phyloP scores from a whole-genome alignment of 2,888 invertebrate species.

The Cryptophagus acutangulus region DNA sequence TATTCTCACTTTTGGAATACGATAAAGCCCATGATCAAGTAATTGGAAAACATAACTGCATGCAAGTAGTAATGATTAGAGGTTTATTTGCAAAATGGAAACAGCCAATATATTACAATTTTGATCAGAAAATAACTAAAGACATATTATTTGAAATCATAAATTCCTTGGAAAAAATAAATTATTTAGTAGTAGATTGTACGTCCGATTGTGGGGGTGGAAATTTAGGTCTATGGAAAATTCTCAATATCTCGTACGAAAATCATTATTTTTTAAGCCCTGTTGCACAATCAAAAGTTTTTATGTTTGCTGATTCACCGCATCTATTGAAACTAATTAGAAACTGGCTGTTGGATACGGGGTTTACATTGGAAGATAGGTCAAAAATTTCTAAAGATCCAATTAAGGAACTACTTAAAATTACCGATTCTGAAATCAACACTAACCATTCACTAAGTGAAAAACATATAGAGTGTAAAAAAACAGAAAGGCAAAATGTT shows the following conservation, averaged over 20 bases:
- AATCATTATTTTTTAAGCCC: slow-evolving; percentile 17
- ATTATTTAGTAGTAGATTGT: slow-evolving; percentile 26
- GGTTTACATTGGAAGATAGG: too few species aligned
- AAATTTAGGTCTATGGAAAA: slow-evolving; percentile 24
- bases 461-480: too few species aligned
- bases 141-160: slow-evolving; percentile 16
- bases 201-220: slow-evolving; percentile 25
- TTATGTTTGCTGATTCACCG: slow-evolving; percentile 18
- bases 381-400: too few species aligned
- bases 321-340: slow-evolving; percentile 13
- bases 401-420: too few species aligned
- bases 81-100: slow-evolving; percentile 16
- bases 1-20: slow-evolving; percentile 7
- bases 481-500: too few species aligned
- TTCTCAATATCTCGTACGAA: slow-evolving; percentile 12
- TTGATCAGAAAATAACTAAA: slow-evolving; percentile 21
- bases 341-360: slow-evolving; percentile 16
- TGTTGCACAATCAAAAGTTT: slow-evolving; percentile 13
- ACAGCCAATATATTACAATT: too few species aligned
- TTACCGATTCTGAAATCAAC: too few species aligned
- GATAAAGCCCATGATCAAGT: slow-evolving; percentile 10
- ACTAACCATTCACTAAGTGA: too few species aligned
- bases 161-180: too few species aligned
- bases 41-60: slow-evolving; percentile 8
- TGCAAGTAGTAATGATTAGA: slow-evolving; percentile 14